Evolutionary conservation across 2,797 vertebrate species (phyloP).

Genomic region (Silurus aristotelis): DNA sequence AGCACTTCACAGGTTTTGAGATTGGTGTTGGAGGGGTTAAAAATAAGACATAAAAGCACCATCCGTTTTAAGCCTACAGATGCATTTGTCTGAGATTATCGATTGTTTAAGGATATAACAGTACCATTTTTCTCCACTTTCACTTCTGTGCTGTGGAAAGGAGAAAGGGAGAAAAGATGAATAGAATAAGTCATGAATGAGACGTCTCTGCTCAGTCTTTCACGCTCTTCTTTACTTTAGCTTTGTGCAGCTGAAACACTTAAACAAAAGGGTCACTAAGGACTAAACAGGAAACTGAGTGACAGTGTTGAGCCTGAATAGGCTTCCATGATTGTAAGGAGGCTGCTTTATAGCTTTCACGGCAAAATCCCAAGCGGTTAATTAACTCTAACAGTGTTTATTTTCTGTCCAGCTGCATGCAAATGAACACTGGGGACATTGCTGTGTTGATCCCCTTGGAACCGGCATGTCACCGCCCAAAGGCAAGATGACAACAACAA

Average conservation of each 20-base stretch:
- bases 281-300: slow-evolving; percentile 43
- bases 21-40: neutral
- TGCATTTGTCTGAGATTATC: slow-evolving; percentile 14
- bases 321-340: slow-evolving; percentile 17
- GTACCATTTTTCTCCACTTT: slow-evolving; percentile 27
- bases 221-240: slow-evolving; percentile 38
- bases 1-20: neutral
- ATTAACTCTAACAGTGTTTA: slow-evolving; percentile 32
- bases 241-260: slow-evolving; percentile 32
- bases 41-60: slow-evolving; percentile 2
- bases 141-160: neutral
- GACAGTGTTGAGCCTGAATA: slow-evolving; percentile 40
- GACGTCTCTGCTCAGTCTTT: slow-evolving; percentile 42
- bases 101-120: slow-evolving; percentile 29
- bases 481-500: slow-evolving; percentile 11
- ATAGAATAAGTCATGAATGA: slow-evolving; percentile 38
- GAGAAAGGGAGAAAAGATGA: slow-evolving; percentile 31
- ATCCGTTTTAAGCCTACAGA: slow-evolving; percentile 4
- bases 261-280: slow-evolving; percentile 39
- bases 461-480: slow-evolving; percentile 31
- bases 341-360: neutral
- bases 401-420: slow-evolving; percentile 25
- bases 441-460: slow-evolving; percentile 38
- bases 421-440: slow-evolving; percentile 8
- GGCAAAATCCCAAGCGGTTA: slow-evolving; percentile 23